Conservation (phyloP, 2,797 vertebrate genomes). For the Sarcoramphus papa region DNA sequence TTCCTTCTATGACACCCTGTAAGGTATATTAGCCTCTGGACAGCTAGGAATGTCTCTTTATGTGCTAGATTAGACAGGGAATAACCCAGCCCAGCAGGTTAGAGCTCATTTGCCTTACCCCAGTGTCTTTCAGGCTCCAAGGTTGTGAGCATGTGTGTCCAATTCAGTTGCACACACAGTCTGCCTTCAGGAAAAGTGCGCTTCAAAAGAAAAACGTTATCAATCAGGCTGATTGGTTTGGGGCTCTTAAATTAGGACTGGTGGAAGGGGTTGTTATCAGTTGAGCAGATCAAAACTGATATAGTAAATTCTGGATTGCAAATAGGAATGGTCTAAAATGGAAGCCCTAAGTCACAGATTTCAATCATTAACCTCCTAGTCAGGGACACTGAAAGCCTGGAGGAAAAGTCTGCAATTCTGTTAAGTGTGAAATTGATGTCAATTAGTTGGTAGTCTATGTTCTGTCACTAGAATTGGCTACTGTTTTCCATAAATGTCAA, state of each 20-base stretch:
- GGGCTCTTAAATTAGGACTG: neutral
- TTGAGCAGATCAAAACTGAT: neutral
- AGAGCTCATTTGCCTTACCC: constrained; percentile 4
- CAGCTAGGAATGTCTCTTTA: constrained; percentile 7
- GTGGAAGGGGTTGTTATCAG: neutral
- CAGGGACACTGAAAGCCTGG: neutral
- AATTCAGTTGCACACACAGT: neutral
- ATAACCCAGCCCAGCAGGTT: neutral
- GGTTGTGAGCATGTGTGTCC: neutral
- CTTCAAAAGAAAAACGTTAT: neutral
- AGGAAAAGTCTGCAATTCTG: constrained; percentile 9
- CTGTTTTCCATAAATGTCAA: constrained; percentile 26
- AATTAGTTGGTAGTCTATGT: neutral
- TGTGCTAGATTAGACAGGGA: constrained; percentile 7
- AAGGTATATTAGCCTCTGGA: neutral
- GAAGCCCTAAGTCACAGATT: constrained; percentile 13
- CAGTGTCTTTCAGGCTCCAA: constrained; percentile 2
- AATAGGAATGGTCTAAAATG: constrained; percentile 26
- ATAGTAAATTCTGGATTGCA: neutral
- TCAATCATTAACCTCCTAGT: constrained; percentile 5
- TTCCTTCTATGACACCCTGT: constrained; percentile 35
- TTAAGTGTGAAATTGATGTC: constrained; percentile 6
- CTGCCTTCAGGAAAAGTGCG: neutral
- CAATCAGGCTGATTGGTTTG: neutral
- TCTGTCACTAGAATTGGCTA: constrained; percentile 47